These are phyloP conservation scores for Aleiodes sp. DNA, from an alignment of 1,140 invertebrate genomes.

Conservation along the genomic window DNA sequence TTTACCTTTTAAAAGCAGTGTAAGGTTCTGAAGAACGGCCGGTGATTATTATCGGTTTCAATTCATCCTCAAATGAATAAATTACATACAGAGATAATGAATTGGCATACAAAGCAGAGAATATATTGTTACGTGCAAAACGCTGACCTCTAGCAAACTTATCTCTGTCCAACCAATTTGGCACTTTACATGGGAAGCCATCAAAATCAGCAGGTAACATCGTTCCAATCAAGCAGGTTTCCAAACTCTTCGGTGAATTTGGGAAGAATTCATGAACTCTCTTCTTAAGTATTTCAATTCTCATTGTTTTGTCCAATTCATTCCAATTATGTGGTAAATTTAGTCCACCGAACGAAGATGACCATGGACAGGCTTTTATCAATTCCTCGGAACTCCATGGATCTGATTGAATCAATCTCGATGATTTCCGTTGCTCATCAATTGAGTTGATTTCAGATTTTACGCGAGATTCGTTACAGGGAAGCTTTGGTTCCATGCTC, in stretches of 20 bases:
- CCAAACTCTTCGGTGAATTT: constrained; percentile 2
- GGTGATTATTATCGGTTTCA: constrained; percentile 72
- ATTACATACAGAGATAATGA: constrained; percentile 72
- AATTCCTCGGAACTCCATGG: not conserved
- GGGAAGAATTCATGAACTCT: not conserved
- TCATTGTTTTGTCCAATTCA: not conserved
- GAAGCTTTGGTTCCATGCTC: not conserved
- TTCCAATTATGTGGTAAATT: not conserved
- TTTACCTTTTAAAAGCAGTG: constrained; percentile 78
- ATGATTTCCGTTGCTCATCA: not conserved
- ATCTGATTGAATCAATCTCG: too few relatives aligned
- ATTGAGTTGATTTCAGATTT: not conserved
- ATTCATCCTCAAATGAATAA: constrained; percentile 71
- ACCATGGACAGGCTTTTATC: not conserved
- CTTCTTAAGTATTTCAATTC: not conserved
- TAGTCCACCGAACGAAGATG: not conserved
- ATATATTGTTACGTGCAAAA: constrained; percentile 71
- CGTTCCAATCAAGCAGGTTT: not conserved
- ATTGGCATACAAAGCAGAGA: constrained; percentile 70
- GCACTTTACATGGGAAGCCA: constrained; percentile 24
- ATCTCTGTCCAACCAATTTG: constrained; percentile 53
- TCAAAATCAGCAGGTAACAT: not conserved
- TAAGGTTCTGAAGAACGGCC: constrained; percentile 71
- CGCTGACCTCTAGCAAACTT: constrained; percentile 71
- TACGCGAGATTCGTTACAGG: not conserved